Evolutionary conservation across 2,888 invertebrate genomes (phyloP).

Genomic region (Sarcophaga variegata): DNA sequence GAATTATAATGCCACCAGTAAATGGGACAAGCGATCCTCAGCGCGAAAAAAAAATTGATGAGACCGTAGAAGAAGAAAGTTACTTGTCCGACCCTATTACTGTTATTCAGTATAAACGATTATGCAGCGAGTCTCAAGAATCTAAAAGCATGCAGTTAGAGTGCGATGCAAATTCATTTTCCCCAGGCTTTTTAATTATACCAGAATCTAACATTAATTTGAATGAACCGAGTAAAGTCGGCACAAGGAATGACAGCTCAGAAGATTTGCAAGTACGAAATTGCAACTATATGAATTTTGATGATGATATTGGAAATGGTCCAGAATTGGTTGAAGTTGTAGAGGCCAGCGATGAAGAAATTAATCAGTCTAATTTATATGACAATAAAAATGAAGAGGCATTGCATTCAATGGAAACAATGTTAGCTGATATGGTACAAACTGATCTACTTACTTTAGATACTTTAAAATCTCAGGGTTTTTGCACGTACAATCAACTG

Average conservation of each 20-base stretch:
- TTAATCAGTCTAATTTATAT: neutral
- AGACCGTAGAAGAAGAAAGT: neutral
- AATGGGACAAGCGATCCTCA: neutral
- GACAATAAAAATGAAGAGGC: neutral
- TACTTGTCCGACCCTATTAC: neutral
- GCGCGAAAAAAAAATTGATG: neutral
- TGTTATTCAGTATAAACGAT: neutral
- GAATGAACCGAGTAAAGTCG: neutral
- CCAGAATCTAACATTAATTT: constrained; percentile 13
- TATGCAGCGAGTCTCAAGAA: neutral
- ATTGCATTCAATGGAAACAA: constrained; percentile 52
- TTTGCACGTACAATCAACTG: constrained; percentile 44
- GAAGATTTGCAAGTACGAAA: neutral
- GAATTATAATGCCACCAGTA: constrained; percentile 59
- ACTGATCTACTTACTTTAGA: constrained; percentile 72
- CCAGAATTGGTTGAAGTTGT: neutral
- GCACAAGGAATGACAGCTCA: neutral
- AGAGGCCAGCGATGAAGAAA: neutral
- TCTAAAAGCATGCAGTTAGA: neutral
- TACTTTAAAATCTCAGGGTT: constrained; percentile 71
- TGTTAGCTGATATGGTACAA: constrained; percentile 73
- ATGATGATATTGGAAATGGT: constrained; percentile 14
- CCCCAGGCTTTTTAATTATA: neutral
- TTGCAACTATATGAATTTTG: neutral
- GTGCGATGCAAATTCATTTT: neutral